Percentiles rank a stretch among this genome's conserved stretches.
These are phyloP conservation scores for Netelia melanura DNA, from an alignment of 2,888 invertebrate species.

Conservation along the genomic window DNA sequence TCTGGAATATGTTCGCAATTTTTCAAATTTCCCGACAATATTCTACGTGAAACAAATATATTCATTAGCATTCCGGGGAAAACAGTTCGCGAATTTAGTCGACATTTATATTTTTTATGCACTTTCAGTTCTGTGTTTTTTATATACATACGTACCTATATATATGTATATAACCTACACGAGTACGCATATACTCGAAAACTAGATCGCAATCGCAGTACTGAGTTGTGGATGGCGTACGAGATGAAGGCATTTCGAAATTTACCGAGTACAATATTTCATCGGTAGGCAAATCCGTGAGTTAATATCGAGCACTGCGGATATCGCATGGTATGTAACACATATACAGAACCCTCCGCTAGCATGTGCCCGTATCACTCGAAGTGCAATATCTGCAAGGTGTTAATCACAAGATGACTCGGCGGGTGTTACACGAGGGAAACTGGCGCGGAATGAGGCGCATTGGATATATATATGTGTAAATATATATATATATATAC, in stretches of 20 bases:
- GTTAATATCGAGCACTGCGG: conserved; percentile 65
- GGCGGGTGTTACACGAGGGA: conserved; percentile 46
- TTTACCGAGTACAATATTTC: conserved; percentile 48
- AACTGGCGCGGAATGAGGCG: conserved; percentile 12
- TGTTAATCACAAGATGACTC: conserved; percentile 76
- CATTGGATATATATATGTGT: conserved; percentile 37
- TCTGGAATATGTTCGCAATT: no score
- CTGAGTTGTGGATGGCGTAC: neutral
- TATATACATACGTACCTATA: neutral
- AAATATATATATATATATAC: conserved; percentile 3
- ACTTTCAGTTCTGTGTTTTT: neutral
- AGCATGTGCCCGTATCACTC: conserved; percentile 27
- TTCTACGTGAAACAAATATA: neutral
- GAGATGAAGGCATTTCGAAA: conserved; percentile 21
- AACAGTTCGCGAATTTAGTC: neutral
- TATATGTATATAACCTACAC: neutral
- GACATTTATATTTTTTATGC: neutral
- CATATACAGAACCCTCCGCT: conserved; percentile 1
- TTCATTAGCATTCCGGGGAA: neutral
- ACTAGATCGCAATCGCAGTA: conserved; percentile 5
- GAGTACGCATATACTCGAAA: neutral
- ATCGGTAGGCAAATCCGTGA: conserved; percentile 56
- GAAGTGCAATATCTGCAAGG: conserved; percentile 76
- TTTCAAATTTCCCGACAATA: neutral
- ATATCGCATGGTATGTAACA: conserved; percentile 52